Base-by-base conservation (phyloP, 1,140 invertebrate species). In the Drosophila rhopaloa region DNA sequence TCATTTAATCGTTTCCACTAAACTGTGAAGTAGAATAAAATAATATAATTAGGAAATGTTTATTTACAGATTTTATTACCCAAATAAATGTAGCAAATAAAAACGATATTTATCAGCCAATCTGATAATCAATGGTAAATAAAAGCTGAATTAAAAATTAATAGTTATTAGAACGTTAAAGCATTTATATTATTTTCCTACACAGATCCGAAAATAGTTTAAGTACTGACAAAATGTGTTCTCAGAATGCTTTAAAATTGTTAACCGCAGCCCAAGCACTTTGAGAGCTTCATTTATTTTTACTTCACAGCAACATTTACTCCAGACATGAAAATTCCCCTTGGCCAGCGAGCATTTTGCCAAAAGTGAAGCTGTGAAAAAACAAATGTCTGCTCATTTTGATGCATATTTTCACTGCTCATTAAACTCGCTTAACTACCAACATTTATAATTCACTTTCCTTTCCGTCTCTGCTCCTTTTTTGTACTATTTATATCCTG, bases 341-440 rank as follows among this genome's bases (percentile, higher is more conserved):
- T 38, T 8, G 14, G 29, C 35, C 38, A 65, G 35, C 11, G 7
- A 27, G 51, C 38, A 40, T 54, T 38, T 71, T 40, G 35, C 24
- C 24, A 27, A 53, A 41, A 29, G 11, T 41, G 27, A 61, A 61
- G 59, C 51, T 58, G 24, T 24, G 27, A 81, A 53, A 55, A 51
- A 73, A 76, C 46, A 88, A 88, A 88, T 89, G 76, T 65, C 32
- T 67, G 53, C 53, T 73, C 79, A 71, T 88, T 79, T 83, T 59
- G 44, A 70, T 88, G 58, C 67, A 66, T 81, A 76, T 88, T 88
- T 88, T 88, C 71, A 79, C 66, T 68, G 83, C 81, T 86, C 83
- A 86, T 86, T 88, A 88, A 82, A 82, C 79, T 77, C 57, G 62
- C 76, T 74, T 80, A 80, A 77, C 56, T 74, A 61, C 76, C 56